Percentiles rank a stretch among this genome's conserved stretches.
phyloP scores from a whole-genome alignment of 2,113 vertebrate species.

The Chunga burmeisteri region DNA sequence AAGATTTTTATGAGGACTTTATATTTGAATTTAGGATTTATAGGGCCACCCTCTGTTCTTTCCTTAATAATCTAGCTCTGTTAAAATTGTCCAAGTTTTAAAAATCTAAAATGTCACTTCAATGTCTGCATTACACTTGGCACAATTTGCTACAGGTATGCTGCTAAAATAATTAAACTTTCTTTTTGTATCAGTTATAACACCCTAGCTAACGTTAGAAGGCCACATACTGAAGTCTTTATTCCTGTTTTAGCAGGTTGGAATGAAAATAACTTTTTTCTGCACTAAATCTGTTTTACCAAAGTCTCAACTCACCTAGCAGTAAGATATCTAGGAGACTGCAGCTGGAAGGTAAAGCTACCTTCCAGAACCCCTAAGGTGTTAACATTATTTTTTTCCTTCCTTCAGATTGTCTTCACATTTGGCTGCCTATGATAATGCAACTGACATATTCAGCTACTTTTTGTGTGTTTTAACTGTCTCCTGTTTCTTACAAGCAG shows the following conservation, averaged over 20 bases:
- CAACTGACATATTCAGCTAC: not conserved
- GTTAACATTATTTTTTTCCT: not conserved
- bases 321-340: not conserved
- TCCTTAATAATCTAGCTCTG: not conserved
- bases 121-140: not conserved
- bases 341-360: not conserved
- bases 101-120: not conserved
- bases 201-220: not conserved
- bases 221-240: not conserved
- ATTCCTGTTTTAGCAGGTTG: not conserved
- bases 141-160: not conserved
- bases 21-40: not conserved
- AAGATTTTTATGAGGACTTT: not conserved
- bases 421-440: not conserved
- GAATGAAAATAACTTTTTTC: not conserved
- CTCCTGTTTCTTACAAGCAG: not conserved
- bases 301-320: not conserved
- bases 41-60: not conserved
- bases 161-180: not conserved
- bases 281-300: not conserved
- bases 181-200: not conserved
- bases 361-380: not conserved
- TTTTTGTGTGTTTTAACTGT: not conserved
- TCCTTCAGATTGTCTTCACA: not conserved
- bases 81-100: not conserved